Evolutionary conservation across 2,113 vertebrate species (phyloP).

Genomic region (Sakesphorus luctuosus): DNA sequence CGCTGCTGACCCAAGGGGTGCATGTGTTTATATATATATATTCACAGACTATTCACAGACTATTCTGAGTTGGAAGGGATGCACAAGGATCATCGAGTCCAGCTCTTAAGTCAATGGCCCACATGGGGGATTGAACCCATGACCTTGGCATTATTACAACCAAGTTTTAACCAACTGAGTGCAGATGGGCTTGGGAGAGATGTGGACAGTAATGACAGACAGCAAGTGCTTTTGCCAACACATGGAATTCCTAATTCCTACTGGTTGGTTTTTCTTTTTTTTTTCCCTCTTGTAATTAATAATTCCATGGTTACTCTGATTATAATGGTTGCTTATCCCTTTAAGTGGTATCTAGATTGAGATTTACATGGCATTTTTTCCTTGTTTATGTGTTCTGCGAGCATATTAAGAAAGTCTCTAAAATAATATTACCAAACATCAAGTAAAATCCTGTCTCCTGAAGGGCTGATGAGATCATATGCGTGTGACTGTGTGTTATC

Average conservation of each 20-base stretch:
- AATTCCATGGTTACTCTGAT: neutral
- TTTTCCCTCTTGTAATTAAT: neutral
- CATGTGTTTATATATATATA: fast-evolving
- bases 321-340: slow-evolving; percentile 10
- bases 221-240: neutral
- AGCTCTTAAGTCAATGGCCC: too few species aligned
- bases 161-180: too few species aligned
- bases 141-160: too few species aligned
- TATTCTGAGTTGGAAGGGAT: too few species aligned
- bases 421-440: slow-evolving; percentile 27
- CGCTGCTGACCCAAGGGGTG: fast-evolving
- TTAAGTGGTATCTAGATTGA: neutral
- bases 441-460: slow-evolving; percentile 38
- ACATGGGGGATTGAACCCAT: too few species aligned
- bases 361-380: neutral
- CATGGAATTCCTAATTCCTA: neutral
- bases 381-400: slow-evolving; percentile 30
- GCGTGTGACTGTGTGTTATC: slow-evolving; percentile 28
- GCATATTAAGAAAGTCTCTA: slow-evolving; percentile 27
- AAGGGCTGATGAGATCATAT: slow-evolving; percentile 58
- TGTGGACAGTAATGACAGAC: fast-evolving
- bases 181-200: neutral
- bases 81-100: too few species aligned
- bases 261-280: slow-evolving; percentile 5
- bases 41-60: too few species aligned